Evolutionary conservation across 2,888 invertebrate genomes (phyloP).

Genomic region (Desoria tigrina): DNA sequence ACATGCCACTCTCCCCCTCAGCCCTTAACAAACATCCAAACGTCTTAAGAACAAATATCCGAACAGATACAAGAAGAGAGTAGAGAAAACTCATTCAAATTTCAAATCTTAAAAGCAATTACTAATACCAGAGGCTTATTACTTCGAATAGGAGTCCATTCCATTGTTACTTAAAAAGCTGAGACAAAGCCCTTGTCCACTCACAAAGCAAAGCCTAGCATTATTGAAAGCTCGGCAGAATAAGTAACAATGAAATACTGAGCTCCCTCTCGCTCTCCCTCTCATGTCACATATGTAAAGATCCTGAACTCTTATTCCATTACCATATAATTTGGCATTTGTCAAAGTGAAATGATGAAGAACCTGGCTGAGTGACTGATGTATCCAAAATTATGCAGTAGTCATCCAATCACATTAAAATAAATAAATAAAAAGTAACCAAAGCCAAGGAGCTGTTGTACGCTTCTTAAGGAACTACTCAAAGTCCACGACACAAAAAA

Average conservation of each 20-base stretch:
- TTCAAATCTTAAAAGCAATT: no score
- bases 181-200: no score
- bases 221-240: no score
- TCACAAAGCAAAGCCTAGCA: no score
- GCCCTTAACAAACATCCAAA: not conserved
- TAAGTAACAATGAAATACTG: no score
- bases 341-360: slow-evolving; percentile 17
- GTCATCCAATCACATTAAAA: slow-evolving; percentile 9
- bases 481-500: not conserved
- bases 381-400: slow-evolving; percentile 17
- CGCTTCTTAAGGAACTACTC: not conserved
- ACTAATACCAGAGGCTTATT: no score
- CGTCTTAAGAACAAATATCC: not conserved
- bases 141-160: no score
- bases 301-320: not conserved
- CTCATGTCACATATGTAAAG: no score
- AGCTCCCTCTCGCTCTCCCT: no score
- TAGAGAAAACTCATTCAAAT: no score
- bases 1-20: slow-evolving; percentile 12
- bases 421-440: not conserved
- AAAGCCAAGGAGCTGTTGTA: not conserved
- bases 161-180: no score
- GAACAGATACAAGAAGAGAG: no score
- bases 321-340: slow-evolving; percentile 16
- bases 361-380: slow-evolving; percentile 16